A percentile compares a stretch with the other conserved stretches of the same genome.
These are phyloP conservation scores for Pectinophora gossypiella DNA, from an alignment of 1,140 invertebrate species.

Conservation along the genomic window DNA sequence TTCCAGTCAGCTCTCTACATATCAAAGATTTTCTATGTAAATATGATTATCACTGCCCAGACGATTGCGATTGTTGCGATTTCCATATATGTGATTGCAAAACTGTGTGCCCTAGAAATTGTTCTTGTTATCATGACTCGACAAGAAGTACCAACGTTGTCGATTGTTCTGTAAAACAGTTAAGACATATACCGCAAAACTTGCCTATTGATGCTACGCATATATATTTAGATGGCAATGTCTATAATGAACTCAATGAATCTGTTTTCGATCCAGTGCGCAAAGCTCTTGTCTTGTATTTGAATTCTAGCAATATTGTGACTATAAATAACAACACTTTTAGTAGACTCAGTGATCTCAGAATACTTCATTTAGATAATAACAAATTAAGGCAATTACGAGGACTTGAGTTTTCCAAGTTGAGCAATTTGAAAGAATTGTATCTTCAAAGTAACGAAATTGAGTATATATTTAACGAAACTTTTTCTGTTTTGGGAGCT, in stretches of 20 bases:
- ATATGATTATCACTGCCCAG: conserved; percentile 88
- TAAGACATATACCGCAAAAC: conserved; percentile 81
- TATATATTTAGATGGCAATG: conserved; percentile 90
- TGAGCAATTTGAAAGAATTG: conserved; percentile 86
- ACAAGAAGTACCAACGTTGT: conserved; percentile 91
- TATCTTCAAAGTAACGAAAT: conserved; percentile 92
- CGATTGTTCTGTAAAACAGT: conserved; percentile 84
- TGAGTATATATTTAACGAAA: conserved; percentile 84
- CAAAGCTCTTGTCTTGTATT: conserved; percentile 87
- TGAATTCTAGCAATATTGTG: conserved; percentile 88
- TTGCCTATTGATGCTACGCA: conserved; percentile 94
- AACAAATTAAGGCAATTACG: conserved; percentile 86
- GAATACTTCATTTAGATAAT: conserved; percentile 89
- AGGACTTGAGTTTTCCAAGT: conserved; percentile 89
- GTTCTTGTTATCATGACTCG: conserved; percentile 91
- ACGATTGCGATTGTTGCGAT: conserved; percentile 90
- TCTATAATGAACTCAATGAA: conserved; percentile 84
- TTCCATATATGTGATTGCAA: conserved; percentile 92
- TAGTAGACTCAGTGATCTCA: conserved; percentile 85
- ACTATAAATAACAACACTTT: conserved; percentile 92
- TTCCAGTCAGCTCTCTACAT: conserved; percentile 82
- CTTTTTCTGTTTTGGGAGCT: conserved; percentile 84
- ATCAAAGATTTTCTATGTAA: conserved; percentile 88
- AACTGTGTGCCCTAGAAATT: conserved; percentile 90
- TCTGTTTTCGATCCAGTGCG: conserved; percentile 91